Base-by-base conservation (phyloP, 1,140 invertebrate genomes). In the Caerostris extrusa region DNA sequence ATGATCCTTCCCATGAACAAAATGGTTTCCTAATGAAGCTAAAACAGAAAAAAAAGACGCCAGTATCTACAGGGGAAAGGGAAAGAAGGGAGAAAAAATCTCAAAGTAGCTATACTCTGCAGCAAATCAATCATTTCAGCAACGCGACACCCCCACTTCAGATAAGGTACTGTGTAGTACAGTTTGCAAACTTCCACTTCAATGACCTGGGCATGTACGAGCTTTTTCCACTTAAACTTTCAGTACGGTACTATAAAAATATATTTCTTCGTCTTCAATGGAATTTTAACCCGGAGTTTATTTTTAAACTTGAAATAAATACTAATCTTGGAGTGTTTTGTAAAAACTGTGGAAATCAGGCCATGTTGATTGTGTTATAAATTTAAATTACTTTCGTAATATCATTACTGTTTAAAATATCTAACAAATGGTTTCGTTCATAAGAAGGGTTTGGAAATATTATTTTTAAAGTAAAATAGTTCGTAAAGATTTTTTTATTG, bases 21-120 rank as follows among this genome's bases (percentile, higher is more conserved):
- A 88, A 88, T 88, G 86, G 86, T 88, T 88, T 88, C 86, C 86
- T 88, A 88, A 88, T 88, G 86, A 88, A 88, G 86, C 86, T 60
- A 88, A 88, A 88, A 83, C 82, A 83, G 56, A 83, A 34, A 34
- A n/a, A 83, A 83, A 83, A 83, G 82, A 83, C 82, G 55, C 82
- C 56, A 58, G 82, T 83, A 88, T 53, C 60, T 88, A 88, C 57
- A 12, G 17, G 19, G 61, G 14, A 53, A 64, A 64, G 56, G 61
- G 53, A 64, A 88, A 64, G 57, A 85, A 64, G 50, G 5, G 58
- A 64, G 50, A 53, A 88, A 88, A 81, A 19, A 81, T 64, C 64
- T 88, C 86, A 55, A 14, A 58, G 82, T 57, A 34, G 82, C 71
- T 77, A 77, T 77, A 77, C 56, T 58, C 55, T 83, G 82, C 6